phyloP scores from a whole-genome alignment of 1,140 invertebrate species.

The Camponotus vicinus region DNA sequence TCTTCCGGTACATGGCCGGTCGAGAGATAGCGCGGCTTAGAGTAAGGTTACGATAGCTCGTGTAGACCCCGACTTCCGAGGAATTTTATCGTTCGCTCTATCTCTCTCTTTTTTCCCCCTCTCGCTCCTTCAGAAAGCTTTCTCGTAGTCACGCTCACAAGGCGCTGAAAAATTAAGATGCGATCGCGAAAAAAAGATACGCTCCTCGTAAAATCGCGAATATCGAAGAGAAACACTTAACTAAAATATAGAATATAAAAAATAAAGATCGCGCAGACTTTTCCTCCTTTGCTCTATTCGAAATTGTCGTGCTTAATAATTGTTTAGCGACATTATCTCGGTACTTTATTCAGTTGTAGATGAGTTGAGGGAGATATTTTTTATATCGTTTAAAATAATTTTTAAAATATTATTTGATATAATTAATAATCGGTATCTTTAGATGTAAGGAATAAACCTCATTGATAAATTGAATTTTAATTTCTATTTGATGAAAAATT shows the following conservation, averaged over 20 bases:
- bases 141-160: conserved; percentile 7
- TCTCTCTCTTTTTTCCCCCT: too few species aligned
- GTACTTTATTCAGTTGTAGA: too few species aligned
- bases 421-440: not conserved
- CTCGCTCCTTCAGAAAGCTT: not conserved
- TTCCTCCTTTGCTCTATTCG: not conserved
- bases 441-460: not conserved
- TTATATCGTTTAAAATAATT: not conserved
- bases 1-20: conserved; percentile 41
- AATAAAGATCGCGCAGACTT: not conserved
- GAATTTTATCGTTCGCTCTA: conserved; percentile 31
- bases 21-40: conserved; percentile 53
- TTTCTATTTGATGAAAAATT: not conserved
- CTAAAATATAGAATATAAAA: conserved; percentile 3
- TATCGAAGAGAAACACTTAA: not conserved
- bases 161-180: conserved; percentile 33
- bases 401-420: not conserved
- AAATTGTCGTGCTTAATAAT: too few species aligned
- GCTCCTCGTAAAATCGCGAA: not conserved
- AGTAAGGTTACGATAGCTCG: conserved; percentile 41
- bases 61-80: conserved; percentile 10
- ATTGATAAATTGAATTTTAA: not conserved
- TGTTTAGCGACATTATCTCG: too few species aligned
- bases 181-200: conserved; percentile 1
- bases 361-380: not conserved